These are phyloP conservation scores for Lasioglossum pauxillum DNA, from an alignment of 2,888 invertebrate species.

Conservation along the genomic window DNA sequence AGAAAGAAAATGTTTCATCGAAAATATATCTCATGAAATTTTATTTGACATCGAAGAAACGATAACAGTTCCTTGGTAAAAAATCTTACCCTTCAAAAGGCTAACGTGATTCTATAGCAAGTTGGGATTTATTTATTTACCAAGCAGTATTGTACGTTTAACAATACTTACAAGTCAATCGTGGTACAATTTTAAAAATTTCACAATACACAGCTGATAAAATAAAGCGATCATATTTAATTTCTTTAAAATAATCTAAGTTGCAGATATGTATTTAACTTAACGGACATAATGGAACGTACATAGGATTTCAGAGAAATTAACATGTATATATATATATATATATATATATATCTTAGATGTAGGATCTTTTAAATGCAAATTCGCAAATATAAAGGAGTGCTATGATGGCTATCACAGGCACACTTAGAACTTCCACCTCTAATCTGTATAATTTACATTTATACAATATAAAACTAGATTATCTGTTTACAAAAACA, in stretches of 20 bases:
- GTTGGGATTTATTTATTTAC: slow-evolving; percentile 31
- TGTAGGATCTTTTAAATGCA: slow-evolving; percentile 51
- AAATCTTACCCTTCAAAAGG: slow-evolving; percentile 10
- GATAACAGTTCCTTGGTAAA: not conserved
- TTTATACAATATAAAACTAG: slow-evolving; percentile 81
- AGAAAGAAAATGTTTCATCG: slow-evolving; percentile 27
- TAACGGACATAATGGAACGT: slow-evolving; percentile 39
- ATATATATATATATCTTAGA: slow-evolving; percentile 28
- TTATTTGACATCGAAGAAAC: slow-evolving; percentile 3
- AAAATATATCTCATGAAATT: slow-evolving; percentile 10
- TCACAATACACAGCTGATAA: slow-evolving; percentile 24
- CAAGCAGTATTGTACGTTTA: slow-evolving; percentile 24
- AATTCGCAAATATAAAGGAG: slow-evolving; percentile 50
- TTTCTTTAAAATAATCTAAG: slow-evolving; percentile 32
- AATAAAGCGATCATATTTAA: slow-evolving; percentile 31
- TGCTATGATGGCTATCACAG: slow-evolving; percentile 74
- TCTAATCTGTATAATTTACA: slow-evolving; percentile 76
- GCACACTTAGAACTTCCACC: slow-evolving; percentile 65
- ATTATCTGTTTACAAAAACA: slow-evolving; percentile 79
- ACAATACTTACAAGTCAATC: slow-evolving; percentile 21
- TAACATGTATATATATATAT: slow-evolving; percentile 3
- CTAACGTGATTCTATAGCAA: slow-evolving; percentile 27
- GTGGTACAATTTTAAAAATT: slow-evolving; percentile 29
- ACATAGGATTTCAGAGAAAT: slow-evolving; percentile 31
- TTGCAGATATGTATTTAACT: slow-evolving; percentile 5